Evolutionary conservation across 2,113 vertebrate species (phyloP).

Genomic region (Neotragus moschatus): DNA sequence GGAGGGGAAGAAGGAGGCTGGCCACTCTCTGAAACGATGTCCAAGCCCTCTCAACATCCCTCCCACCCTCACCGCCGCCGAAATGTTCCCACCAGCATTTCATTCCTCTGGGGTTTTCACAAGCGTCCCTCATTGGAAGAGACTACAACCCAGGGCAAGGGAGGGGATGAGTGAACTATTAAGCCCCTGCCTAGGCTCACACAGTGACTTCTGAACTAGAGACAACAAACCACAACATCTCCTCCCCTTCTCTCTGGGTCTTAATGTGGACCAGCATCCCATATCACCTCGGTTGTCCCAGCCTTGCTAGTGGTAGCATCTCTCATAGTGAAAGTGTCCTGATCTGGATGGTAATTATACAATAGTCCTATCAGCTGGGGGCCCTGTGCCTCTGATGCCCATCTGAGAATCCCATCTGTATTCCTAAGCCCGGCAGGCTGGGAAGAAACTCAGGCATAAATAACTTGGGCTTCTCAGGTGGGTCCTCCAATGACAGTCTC

Average conservation of each 20-base stretch:
- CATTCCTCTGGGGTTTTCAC: not conserved
- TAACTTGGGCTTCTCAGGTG: not conserved
- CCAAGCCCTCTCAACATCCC: no score
- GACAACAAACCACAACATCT: not conserved
- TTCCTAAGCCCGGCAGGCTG: not conserved
- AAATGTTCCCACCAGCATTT: not conserved
- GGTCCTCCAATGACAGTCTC: not conserved
- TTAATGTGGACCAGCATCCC: no score
- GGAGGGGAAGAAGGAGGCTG: not conserved
- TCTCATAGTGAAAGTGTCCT: not conserved
- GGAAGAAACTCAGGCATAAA: not conserved
- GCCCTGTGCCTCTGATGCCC: not conserved
- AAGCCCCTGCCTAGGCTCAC: accelerated
- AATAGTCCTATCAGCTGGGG: not conserved
- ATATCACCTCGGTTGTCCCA: not conserved
- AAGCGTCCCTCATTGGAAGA: not conserved
- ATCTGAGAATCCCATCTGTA: not conserved
- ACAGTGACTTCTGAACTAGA: not conserved
- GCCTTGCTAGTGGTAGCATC: not conserved
- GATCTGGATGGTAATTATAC: not conserved
- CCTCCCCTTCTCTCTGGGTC: not conserved
- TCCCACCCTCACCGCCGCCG: accelerated
- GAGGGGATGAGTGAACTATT: no score
- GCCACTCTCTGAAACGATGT: not conserved
- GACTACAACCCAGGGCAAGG: not conserved